Evolutionary conservation across 92 coral and sea anemone genomes (phyloP).

Genomic region (Epizoanthus ramosus): DNA sequence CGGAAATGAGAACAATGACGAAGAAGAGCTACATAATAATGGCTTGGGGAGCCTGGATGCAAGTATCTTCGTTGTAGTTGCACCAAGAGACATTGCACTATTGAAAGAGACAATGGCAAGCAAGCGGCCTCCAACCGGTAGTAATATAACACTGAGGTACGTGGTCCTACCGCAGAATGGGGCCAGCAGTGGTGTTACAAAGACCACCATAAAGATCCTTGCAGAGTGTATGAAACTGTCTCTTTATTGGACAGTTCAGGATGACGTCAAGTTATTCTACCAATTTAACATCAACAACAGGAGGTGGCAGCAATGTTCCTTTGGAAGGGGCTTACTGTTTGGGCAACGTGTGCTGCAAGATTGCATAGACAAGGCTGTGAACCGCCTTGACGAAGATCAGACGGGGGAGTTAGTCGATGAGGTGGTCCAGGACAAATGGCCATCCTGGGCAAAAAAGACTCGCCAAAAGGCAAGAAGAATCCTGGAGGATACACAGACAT

Average conservation of each 20-base stretch:
- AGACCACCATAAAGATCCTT: constrained; percentile 52
- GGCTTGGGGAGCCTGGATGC: constrained; percentile 32
- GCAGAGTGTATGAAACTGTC: constrained; percentile 48
- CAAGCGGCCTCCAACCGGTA: constrained; percentile 22
- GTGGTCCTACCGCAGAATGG: constrained; percentile 59
- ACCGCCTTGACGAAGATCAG: constrained; percentile 1
- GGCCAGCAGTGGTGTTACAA: constrained; percentile 54
- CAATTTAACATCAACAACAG: constrained; percentile 43
- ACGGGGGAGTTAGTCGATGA: constrained; percentile 1
- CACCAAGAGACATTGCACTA: constrained; percentile 18
- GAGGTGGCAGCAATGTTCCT: constrained; percentile 51
- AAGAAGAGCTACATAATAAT: not conserved
- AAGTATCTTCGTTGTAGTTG: constrained; percentile 55
- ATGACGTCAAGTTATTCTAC: constrained; percentile 44
- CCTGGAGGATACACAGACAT: constrained; percentile 2
- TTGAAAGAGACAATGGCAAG: constrained; percentile 24
- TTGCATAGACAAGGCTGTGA: constrained; percentile 46
- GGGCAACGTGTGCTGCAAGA: constrained; percentile 59
- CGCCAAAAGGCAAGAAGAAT: not conserved
- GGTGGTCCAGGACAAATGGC: constrained; percentile 32
- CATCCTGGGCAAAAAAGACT: constrained; percentile 39
- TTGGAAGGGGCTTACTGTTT: constrained; percentile 50
- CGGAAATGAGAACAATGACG: not conserved
- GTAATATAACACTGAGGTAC: constrained; percentile 36
- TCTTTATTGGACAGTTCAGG: constrained; percentile 62